A percentile compares a stretch with the other conserved stretches of the same genome.
Evolutionary conservation across 2,888 invertebrate genomes (phyloP).

Genomic region (Drosophila nigricruria): DNA sequence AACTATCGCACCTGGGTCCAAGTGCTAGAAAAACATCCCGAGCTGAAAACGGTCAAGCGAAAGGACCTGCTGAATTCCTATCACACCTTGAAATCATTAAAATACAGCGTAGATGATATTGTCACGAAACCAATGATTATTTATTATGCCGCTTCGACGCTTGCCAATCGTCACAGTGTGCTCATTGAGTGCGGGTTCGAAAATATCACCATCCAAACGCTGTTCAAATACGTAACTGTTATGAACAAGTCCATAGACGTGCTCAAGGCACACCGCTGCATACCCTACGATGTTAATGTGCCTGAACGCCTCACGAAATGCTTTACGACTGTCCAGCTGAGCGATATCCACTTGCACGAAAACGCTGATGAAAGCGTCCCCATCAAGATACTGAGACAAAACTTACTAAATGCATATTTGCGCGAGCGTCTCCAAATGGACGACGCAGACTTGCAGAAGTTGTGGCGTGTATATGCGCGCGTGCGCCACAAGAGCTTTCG

Average conservation of each 20-base stretch:
- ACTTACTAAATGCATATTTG: conserved; percentile 83
- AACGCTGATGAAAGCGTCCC: conserved; percentile 63
- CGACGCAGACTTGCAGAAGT: conserved; percentile 79
- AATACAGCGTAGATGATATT: conserved; percentile 86
- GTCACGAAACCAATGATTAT: conserved; percentile 87
- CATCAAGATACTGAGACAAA: conserved; percentile 79
- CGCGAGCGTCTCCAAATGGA: conserved; percentile 84
- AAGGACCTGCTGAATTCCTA: conserved; percentile 78
- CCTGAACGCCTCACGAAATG: conserved; percentile 77
- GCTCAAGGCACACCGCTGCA: conserved; percentile 84
- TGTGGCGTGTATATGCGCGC: conserved; percentile 83
- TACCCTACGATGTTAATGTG: conserved; percentile 85
- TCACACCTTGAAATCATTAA: conserved; percentile 73
- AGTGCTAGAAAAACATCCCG: conserved; percentile 76
- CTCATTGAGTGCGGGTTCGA: conserved; percentile 88
- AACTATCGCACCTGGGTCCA: conserved; percentile 69
- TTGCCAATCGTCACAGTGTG: conserved; percentile 88
- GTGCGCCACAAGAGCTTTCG: conserved; percentile 86
- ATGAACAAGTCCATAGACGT: conserved; percentile 82
- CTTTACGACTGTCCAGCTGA: conserved; percentile 70
- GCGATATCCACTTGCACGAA: conserved; percentile 18
- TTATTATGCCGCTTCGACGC: conserved; percentile 86
- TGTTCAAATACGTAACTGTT: conserved; percentile 83
- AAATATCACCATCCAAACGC: conserved; percentile 83
- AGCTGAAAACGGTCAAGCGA: conserved; percentile 75